phyloP scores from a whole-genome alignment of 2,113 vertebrate genomes.

The Pangasianodon hypophthalmus region DNA sequence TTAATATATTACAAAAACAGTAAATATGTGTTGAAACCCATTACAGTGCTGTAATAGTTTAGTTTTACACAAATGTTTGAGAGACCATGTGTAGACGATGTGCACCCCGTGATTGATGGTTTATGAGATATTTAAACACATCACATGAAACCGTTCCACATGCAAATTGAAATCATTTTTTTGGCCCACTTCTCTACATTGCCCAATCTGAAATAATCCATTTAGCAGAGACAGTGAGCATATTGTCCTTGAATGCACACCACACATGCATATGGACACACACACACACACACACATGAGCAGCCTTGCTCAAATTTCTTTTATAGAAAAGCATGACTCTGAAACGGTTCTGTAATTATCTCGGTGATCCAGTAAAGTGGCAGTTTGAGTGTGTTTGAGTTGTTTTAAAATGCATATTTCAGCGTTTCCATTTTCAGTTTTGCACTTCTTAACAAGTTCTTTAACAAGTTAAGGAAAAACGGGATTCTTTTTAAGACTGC shows the following conservation, averaged over 20 bases:
- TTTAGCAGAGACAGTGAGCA: slow-evolving; percentile 9
- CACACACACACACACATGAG: background rate
- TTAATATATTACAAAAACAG: background rate
- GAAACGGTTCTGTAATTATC: slow-evolving; percentile 27
- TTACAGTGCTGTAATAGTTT: background rate
- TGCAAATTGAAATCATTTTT: slow-evolving; percentile 24
- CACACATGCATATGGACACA: background rate
- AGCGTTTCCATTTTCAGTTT: background rate
- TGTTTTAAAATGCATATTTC: background rate
- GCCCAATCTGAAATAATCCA: slow-evolving; percentile 1
- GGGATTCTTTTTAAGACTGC: background rate
- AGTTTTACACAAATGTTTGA: background rate
- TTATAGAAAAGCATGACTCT: slow-evolving; percentile 1
- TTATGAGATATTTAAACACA: slow-evolving; percentile 28
- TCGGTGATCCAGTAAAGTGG: background rate
- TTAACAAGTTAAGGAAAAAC: background rate
- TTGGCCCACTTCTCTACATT: slow-evolving; percentile 9
- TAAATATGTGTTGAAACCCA: background rate
- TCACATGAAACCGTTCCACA: slow-evolving; percentile 19
- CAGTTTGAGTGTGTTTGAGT: background rate
- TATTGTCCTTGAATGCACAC: slow-evolving; percentile 34
- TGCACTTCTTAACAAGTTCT: background rate
- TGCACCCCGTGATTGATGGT: background rate
- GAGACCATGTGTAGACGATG: background rate
- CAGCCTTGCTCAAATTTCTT: slow-evolving; percentile 25